Evolutionary conservation across 2,888 invertebrate species (phyloP), one percentile per base, ranked within the genome.

Genomic region (Venusia cambrica): DNA sequence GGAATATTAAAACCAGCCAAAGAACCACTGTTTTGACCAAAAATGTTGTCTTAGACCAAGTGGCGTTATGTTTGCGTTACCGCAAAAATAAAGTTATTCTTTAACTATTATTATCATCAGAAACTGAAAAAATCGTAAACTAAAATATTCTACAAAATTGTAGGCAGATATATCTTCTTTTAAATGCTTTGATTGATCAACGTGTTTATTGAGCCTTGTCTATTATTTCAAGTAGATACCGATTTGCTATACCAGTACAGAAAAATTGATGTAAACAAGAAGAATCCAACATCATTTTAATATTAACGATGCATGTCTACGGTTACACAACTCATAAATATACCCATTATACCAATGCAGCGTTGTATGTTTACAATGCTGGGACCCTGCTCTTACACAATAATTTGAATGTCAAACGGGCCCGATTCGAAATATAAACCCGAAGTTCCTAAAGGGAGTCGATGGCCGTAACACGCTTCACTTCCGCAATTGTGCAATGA

Each of bases 401-500:
- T 63, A 48, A 62, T 71, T 68, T 69, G 68, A 76, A 73, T 73
- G 67, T 74, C 73, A 75, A 79, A 77, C 72, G 52, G 57, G 51
- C 56, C 63, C 61, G 68, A 69, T 69, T 75, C 66, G 50, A 58
- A 67, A 69, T 73, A 70, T 61, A 66, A 65, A 68, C 60, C 67
- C 67, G 69, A 69, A 62, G 51, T 67, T 72, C 66, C 60, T 64
- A 65, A 54, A 49, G 52, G 51, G 48, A 67, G 69, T 67, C 70
- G 67, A 60, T 55, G 71, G 55, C 69, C 69, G 65, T 31, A 32
- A 35, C 53, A 45, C 48, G 52, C 54, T 47, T 53, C 24, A 53
- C 73, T 73, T 69, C 69, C 70, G 68, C 67, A 63, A 73, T 77
- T 74, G 69, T 75, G 77, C 72, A 77, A 77, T 66, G 57, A 69